Conservation (phyloP, 2,113 vertebrate genomes). For the Dipodomys stephensi region DNA sequence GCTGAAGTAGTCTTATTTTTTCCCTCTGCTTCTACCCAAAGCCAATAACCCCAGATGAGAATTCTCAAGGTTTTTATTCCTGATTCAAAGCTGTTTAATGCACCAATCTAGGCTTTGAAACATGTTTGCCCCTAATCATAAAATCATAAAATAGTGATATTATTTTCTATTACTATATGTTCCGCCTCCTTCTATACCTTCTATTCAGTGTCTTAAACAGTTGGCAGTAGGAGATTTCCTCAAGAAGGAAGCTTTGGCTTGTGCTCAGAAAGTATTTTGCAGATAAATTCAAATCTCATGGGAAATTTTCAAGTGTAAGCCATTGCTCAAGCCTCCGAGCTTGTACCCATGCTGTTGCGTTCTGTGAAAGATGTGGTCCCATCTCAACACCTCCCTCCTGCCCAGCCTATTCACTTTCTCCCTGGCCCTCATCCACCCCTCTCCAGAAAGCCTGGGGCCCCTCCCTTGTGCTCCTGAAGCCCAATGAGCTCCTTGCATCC, state of each 20-base stretch:
- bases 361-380: background rate
- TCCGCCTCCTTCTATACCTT: background rate
- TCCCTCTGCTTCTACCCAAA: background rate
- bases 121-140: background rate
- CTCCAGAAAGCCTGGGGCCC: no score
- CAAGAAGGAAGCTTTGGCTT: background rate
- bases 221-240: background rate
- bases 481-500: accelerated
- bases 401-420: no score
- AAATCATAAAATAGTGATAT: no score
- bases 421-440: no score
- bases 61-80: background rate
- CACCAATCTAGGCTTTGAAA: background rate
- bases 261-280: background rate
- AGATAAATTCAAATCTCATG: background rate
- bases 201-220: background rate
- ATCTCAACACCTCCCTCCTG: accelerated
- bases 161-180: background rate
- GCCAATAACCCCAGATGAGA: background rate
- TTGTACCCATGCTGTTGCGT: accelerated
- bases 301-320: background rate
- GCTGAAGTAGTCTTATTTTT: background rate
- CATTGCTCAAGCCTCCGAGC: background rate
- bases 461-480: background rate
- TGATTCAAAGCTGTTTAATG: background rate